Base-by-base conservation (phyloP, 2,888 invertebrate genomes). In the Drosophila kanekoi region DNA sequence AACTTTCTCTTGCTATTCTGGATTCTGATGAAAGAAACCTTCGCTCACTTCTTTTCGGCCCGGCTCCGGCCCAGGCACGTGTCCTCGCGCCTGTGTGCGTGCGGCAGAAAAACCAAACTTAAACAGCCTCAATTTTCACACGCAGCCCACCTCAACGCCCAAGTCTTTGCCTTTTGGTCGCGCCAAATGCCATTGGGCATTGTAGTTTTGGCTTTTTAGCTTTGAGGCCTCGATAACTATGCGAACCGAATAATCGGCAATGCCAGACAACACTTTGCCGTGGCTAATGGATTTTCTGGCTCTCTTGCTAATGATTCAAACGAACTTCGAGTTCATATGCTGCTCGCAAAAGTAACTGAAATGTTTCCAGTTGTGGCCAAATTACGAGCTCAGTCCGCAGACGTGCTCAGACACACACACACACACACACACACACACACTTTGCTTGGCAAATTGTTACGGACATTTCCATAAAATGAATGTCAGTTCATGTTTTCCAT, bases 1-100 rank as follows among this genome's bases (percentile, higher is more conserved):
- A 81, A 84, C 75, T 81, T 84, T 56, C n/a, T 10, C n/a, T 13
- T 43, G 41, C 40, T 52, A 10, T 18, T 10, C 52, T 56, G 28
- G 8, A 10, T 18, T 10, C 52, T 56, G 28, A 28, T 28, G 28
- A 43, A 20, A 20, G 16, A 16, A 43, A 43, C 74, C 74, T 61
- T 51, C 44, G 49, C 38, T 52, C 41, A 48, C 56, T 8, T 49
- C 56, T 8, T 49, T 60, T 59, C 11, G 38, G 14, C 38, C 47
- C 11, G 38, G 14, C 38, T 28, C 6, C 3, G 11, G n/a, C 28
- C 37, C 16, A 14, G 20, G 38, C 14, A 44, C 54, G 57, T 40
- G 48, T 45, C 51, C 72, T 66, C 45, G 38, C 3, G 20, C 20
- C 8, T 23, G 41, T 60, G 72, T 47, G 53, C 58, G 43, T 33